phyloP scores from a whole-genome alignment of 2,888 invertebrate species.

The Cosmia pyralina region DNA sequence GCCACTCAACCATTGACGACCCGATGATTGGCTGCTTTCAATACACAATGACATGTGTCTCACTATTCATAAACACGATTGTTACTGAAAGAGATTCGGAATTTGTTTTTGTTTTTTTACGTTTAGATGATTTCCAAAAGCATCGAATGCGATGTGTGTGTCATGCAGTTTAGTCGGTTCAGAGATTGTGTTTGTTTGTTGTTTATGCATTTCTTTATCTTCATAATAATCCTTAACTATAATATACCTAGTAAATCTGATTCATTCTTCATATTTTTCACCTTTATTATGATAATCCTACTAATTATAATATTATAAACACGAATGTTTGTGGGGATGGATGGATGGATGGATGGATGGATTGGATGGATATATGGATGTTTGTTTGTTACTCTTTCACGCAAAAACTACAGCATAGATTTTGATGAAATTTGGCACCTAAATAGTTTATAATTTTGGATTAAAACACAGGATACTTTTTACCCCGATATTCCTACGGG shows the following conservation, averaged over 20 bases:
- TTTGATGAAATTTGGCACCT: no score
- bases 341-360: no score
- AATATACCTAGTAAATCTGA: background rate
- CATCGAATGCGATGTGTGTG: slow-evolving; percentile 40
- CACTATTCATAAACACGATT: slow-evolving; percentile 72
- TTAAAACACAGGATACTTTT: no score
- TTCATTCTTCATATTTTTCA: background rate
- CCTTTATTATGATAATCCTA: background rate
- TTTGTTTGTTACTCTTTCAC: no score
- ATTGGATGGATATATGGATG: no score
- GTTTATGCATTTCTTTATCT: background rate
- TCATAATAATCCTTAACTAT: background rate
- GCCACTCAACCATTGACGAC: slow-evolving; percentile 64
- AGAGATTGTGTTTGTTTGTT: background rate
- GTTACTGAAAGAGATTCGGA: slow-evolving; percentile 63
- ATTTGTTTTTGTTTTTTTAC: slow-evolving; percentile 59
- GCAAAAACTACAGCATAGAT: no score
- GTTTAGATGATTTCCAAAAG: slow-evolving; percentile 54
- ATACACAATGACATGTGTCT: slow-evolving; percentile 79
- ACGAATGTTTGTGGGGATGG: no score
- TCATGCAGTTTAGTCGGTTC: slow-evolving; percentile 9
- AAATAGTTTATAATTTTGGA: no score
- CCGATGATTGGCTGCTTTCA: slow-evolving; percentile 79
- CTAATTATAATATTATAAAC: no score
- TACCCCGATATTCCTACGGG: no score